phyloP scores from a whole-genome alignment of 2,888 invertebrate species.

The Andrena haemorrhoa region DNA sequence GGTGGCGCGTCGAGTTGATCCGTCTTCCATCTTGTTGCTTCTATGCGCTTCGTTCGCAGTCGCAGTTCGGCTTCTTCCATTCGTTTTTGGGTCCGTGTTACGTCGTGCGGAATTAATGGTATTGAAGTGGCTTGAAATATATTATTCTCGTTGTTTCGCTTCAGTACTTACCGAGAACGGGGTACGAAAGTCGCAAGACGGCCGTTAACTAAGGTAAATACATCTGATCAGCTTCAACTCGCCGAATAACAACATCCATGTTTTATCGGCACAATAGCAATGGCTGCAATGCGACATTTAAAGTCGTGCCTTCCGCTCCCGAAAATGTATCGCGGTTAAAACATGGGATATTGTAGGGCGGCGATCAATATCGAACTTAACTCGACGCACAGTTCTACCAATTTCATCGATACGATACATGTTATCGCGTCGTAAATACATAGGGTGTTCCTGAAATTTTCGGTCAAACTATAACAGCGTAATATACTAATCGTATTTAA shows the following conservation, averaged over 20 bases:
- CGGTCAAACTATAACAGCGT: background rate
- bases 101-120: constrained; percentile 25
- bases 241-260: constrained; percentile 14
- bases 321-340: background rate
- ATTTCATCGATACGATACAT: background rate
- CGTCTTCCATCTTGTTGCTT: constrained; percentile 36
- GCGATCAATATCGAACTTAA: background rate
- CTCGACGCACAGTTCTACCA: background rate
- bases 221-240: background rate
- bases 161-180: constrained; percentile 11
- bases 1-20: constrained; percentile 15
- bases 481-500: background rate
- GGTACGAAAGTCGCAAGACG: constrained; percentile 8
- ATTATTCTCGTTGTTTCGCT: constrained; percentile 41
- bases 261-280: constrained; percentile 53
- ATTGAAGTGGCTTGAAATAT: constrained; percentile 12
- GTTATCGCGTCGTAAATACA: background rate
- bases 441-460: background rate
- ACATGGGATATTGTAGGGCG: background rate
- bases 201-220: constrained; percentile 41
- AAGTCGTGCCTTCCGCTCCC: constrained; percentile 28
- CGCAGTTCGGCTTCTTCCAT: constrained; percentile 58
- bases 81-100: constrained; percentile 47
- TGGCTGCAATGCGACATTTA: constrained; percentile 68
- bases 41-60: constrained; percentile 26